These are phyloP conservation scores for Corvus cornix DNA, from an alignment of 2,113 vertebrate species.

Conservation along the genomic window DNA sequence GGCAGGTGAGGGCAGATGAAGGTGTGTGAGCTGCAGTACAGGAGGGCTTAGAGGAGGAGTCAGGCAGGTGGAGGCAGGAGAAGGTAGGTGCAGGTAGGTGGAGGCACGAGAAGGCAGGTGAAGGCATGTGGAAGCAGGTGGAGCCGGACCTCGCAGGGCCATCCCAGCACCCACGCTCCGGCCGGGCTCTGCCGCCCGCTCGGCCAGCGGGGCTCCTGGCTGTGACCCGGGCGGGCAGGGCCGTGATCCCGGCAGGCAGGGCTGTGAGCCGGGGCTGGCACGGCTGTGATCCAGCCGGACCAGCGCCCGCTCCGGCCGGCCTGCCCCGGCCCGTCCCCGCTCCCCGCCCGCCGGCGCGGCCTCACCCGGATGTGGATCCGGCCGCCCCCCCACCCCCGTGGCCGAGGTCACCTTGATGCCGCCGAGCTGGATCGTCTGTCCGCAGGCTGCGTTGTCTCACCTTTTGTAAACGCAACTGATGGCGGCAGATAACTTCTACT, in stretches of 20 bases:
- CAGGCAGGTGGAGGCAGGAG: background rate
- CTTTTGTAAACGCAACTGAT: background rate
- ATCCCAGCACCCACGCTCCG: background rate
- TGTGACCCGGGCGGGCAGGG: too few relatives aligned
- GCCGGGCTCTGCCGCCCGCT: background rate
- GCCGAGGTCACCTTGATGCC: background rate
- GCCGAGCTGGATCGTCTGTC: background rate
- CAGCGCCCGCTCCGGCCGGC: background rate
- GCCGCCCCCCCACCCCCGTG: background rate
- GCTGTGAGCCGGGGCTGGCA: too few relatives aligned
- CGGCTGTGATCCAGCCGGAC: fast-evolving
- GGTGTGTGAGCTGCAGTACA: background rate
- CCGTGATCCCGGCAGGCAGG: background rate
- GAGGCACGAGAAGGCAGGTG: background rate
- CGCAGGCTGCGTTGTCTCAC: background rate
- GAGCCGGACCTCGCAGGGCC: background rate
- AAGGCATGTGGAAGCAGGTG: background rate
- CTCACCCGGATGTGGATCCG: conserved; percentile 5
- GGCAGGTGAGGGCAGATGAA: background rate
- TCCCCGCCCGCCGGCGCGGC: background rate
- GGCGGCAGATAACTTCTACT: background rate
- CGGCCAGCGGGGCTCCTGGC: too few relatives aligned
- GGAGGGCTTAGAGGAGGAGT: background rate
- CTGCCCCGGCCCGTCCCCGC: background rate
- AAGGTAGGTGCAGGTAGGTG: too few relatives aligned